These are phyloP conservation scores for Alethe castanea DNA, from an alignment of 2,113 vertebrate genomes.

Conservation along the genomic window DNA sequence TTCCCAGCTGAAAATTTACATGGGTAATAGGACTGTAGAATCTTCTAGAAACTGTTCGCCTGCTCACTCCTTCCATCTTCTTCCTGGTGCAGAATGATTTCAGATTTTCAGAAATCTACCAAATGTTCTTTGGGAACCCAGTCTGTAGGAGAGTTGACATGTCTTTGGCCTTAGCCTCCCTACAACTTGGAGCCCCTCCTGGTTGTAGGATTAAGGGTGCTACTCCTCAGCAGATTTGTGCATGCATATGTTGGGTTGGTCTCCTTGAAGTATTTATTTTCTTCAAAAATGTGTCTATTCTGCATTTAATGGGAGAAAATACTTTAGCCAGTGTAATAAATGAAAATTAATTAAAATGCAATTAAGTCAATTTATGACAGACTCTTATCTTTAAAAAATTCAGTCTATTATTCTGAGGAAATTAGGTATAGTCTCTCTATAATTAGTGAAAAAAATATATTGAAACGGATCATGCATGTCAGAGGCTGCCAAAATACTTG, in stretches of 20 bases:
- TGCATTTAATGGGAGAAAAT: background rate
- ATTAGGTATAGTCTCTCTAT: conserved; percentile 30
- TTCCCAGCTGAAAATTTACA: background rate
- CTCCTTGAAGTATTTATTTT: background rate
- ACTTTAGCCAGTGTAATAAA: background rate
- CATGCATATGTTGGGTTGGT: background rate
- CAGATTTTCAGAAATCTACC: background rate
- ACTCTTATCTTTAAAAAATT: conserved; percentile 34
- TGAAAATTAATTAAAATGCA: conserved; percentile 52
- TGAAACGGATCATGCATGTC: background rate
- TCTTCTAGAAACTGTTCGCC: background rate
- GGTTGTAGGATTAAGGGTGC: background rate
- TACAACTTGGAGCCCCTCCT: background rate
- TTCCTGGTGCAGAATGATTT: background rate
- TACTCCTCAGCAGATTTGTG: background rate
- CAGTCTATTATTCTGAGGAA: conserved; percentile 25
- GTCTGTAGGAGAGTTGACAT: background rate
- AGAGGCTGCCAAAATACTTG: conserved; percentile 26
- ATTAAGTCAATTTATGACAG: conserved; percentile 32
- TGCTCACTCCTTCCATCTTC: background rate
- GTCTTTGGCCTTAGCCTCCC: fast-evolving
- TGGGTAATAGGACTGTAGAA: background rate
- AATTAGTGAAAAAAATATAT: conserved; percentile 30
- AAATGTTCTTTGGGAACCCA: background rate
- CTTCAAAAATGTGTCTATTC: background rate